Evolutionary conservation across 1,140 invertebrate species (phyloP).

Genomic region (Lordiphosa mommai): DNA sequence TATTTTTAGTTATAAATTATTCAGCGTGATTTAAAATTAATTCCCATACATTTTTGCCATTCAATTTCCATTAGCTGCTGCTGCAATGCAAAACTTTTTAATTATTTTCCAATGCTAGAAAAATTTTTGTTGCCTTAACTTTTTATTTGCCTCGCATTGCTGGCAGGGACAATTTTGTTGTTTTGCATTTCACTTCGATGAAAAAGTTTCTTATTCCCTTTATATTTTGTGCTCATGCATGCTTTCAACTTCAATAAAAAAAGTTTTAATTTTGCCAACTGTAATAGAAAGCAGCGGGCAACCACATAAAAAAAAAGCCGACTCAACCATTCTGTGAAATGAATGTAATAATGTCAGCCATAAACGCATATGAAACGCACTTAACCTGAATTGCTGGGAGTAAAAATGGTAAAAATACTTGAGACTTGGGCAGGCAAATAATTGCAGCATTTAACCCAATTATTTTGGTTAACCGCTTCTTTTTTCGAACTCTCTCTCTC

Average conservation of each 20-base stretch:
- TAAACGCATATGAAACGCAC: constrained; percentile 68
- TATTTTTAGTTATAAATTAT: constrained; percentile 40
- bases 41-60: constrained; percentile 27
- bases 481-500: no score
- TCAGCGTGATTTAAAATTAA: constrained; percentile 47
- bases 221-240: constrained; percentile 42
- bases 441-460: constrained; percentile 73
- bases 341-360: constrained; percentile 68
- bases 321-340: constrained; percentile 2
- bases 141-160: constrained; percentile 36
- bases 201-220: constrained; percentile 31
- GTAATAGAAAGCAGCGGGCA: constrained; percentile 18
- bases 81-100: constrained; percentile 58
- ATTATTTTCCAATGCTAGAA: constrained; percentile 71
- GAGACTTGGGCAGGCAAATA: constrained; percentile 59
- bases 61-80: constrained; percentile 63
- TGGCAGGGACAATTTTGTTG: constrained; percentile 27
- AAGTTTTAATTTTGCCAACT: constrained; percentile 54
- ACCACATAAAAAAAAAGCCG: constrained; percentile 3
- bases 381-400: constrained; percentile 61
- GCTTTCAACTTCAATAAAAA: constrained; percentile 52
- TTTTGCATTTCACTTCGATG: constrained; percentile 36
- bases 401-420: constrained; percentile 45
- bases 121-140: background rate
- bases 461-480: no score